Conservation (phyloP, 1,140 invertebrate species). For the Microvelia longipes region DNA sequence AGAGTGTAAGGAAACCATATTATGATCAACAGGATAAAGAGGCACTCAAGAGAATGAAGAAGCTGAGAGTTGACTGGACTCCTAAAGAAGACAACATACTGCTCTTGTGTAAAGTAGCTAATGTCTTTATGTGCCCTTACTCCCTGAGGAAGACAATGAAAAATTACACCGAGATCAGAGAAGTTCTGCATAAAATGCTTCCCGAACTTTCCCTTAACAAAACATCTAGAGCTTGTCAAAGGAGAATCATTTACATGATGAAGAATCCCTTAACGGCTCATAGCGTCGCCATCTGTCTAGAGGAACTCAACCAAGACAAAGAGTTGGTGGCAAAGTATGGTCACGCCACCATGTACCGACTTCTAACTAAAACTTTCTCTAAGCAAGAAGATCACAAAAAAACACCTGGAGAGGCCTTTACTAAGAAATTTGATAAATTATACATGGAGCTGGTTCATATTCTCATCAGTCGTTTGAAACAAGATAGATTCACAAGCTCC, state of each 20-base stretch:
- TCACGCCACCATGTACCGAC: neutral
- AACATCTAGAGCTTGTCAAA: constrained; percentile 49
- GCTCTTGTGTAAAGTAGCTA: constrained; percentile 49
- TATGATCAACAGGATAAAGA: constrained; percentile 51
- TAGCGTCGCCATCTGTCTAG: constrained; percentile 40
- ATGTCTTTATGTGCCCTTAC: constrained; percentile 42
- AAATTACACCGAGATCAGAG: constrained; percentile 38
- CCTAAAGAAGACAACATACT: constrained; percentile 45
- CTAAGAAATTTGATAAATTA: constrained; percentile 8
- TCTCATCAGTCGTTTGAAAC: constrained; percentile 9
- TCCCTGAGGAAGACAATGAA: constrained; percentile 32
- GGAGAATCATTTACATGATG: constrained; percentile 45
- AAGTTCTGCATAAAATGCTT: constrained; percentile 40
- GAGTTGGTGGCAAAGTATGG: constrained; percentile 32
- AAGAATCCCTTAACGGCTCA: constrained; percentile 39
- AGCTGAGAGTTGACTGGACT: constrained; percentile 42
- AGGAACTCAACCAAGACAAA: constrained; percentile 42
- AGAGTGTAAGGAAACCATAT: constrained; percentile 26
- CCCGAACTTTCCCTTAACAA: constrained; percentile 41
- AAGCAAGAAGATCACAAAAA: neutral
- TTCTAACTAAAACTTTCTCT: neutral
- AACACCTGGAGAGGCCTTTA: neutral
- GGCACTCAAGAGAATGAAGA: constrained; percentile 47
- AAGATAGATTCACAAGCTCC: neutral
- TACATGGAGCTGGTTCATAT: constrained; percentile 8